A percentile compares a stretch with the other conserved stretches of the same genome.
phyloP scores from a whole-genome alignment of 2,797 vertebrate genomes.

The Centropyge bicolor region DNA sequence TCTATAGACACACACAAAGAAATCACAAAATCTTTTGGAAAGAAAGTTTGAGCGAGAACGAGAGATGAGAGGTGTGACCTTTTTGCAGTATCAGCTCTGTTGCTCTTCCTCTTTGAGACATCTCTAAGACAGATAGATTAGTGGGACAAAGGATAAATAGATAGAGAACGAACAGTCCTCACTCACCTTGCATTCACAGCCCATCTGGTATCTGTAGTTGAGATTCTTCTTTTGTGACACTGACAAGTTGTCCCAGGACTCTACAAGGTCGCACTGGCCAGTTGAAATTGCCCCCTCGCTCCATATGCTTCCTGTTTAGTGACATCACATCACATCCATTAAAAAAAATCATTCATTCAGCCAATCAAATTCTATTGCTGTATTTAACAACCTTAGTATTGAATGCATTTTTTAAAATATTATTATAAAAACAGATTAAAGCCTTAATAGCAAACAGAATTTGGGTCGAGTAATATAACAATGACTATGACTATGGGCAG shows the following conservation, averaged over 20 bases:
- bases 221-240: conserved; percentile 93
- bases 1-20: background rate
- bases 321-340: conserved; percentile 44
- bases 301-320: conserved; percentile 88
- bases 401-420: background rate
- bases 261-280: conserved; percentile 91
- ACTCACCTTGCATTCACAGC: conserved; percentile 95
- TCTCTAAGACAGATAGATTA: conserved; percentile 14
- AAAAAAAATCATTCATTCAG: background rate
- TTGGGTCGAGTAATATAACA: too few relatives aligned
- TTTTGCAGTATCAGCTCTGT: conserved; percentile 8
- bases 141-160: conserved; percentile 25
- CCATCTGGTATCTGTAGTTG: conserved; percentile 93
- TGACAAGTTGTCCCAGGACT: conserved; percentile 93
- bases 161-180: conserved; percentile 28
- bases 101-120: conserved; percentile 4
- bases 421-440: background rate
- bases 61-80: background rate
- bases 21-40: background rate
- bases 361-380: background rate
- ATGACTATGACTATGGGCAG: too few relatives aligned
- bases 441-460: background rate
- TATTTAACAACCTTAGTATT: background rate
- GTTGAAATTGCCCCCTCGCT: conserved; percentile 90
- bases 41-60: background rate